Conservation (phyloP, 2,797 vertebrate genomes). For the Phrynocephalus vlangalii region DNA sequence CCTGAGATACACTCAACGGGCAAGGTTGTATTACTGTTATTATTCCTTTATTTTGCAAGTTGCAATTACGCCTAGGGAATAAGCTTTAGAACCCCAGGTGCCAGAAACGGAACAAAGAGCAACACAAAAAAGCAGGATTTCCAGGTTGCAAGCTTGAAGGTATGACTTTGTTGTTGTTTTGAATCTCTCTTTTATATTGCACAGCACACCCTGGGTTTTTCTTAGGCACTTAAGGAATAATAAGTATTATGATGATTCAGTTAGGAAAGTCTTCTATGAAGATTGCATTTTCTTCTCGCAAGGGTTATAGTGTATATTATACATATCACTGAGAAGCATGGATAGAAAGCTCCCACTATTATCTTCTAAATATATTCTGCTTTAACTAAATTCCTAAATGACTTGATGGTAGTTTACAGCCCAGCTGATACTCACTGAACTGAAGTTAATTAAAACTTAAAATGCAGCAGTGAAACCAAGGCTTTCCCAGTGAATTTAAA, state of each 20-base stretch:
- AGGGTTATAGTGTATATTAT: neutral
- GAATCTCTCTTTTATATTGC: neutral
- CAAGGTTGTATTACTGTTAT: neutral
- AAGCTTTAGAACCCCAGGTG: neutral
- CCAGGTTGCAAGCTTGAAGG: neutral
- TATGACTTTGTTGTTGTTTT: neutral
- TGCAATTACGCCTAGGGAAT: neutral
- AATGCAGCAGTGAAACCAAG: conserved; percentile 77
- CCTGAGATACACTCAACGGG: neutral
- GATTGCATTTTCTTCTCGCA: neutral
- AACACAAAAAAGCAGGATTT: neutral
- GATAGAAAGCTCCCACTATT: neutral
- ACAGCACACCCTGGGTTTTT: neutral
- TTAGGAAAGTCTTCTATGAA: neutral
- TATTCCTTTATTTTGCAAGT: conserved; percentile 3
- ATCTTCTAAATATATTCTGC: neutral
- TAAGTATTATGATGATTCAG: conserved; percentile 10
- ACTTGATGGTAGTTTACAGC: conserved; percentile 59
- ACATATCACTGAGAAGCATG: neutral
- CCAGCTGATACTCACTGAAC: conserved; percentile 73
- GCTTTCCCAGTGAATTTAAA: conserved; percentile 70
- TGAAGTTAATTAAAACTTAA: conserved; percentile 81
- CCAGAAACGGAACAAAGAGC: conserved; percentile 2
- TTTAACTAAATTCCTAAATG: conserved; percentile 56
- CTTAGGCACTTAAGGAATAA: neutral